These are phyloP conservation scores for Nicator chloris DNA, from an alignment of 2,113 vertebrate species.

Conservation along the genomic window DNA sequence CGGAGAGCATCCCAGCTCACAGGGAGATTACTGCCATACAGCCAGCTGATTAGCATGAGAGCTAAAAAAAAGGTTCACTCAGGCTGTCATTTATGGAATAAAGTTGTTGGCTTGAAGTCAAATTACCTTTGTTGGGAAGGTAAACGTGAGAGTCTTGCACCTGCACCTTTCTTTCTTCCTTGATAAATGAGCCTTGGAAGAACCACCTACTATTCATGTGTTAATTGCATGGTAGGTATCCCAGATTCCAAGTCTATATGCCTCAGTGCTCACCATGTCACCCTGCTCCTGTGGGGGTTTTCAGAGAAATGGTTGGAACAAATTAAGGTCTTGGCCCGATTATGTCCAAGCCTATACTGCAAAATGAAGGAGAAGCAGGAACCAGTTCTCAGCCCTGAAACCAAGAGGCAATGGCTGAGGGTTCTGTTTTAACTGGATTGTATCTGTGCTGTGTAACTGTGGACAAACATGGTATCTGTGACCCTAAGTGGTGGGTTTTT, in stretches of 20 bases:
- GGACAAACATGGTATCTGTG: background rate
- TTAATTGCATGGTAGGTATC: background rate
- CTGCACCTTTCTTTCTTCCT: background rate
- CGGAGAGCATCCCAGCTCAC: background rate
- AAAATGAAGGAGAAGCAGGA: background rate
- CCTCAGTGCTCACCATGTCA: background rate
- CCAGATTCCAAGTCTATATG: background rate
- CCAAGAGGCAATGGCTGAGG: background rate
- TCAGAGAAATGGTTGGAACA: background rate
- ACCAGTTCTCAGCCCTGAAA: background rate
- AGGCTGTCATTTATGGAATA: background rate
- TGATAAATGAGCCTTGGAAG: background rate
- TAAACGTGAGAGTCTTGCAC: background rate
- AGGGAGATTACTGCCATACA: background rate
- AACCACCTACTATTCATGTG: background rate
- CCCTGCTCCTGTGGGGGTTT: background rate
- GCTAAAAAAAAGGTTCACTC: background rate
- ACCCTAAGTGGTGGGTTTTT: background rate
- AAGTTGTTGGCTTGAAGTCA: background rate
- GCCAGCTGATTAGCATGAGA: background rate
- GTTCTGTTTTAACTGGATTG: background rate
- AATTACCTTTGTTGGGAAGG: background rate
- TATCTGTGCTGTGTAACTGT: background rate
- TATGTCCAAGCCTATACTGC: background rate
- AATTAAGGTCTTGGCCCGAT: background rate